Conservation (phyloP, 2,888 invertebrate species). For the Eupithecia inturbata region DNA sequence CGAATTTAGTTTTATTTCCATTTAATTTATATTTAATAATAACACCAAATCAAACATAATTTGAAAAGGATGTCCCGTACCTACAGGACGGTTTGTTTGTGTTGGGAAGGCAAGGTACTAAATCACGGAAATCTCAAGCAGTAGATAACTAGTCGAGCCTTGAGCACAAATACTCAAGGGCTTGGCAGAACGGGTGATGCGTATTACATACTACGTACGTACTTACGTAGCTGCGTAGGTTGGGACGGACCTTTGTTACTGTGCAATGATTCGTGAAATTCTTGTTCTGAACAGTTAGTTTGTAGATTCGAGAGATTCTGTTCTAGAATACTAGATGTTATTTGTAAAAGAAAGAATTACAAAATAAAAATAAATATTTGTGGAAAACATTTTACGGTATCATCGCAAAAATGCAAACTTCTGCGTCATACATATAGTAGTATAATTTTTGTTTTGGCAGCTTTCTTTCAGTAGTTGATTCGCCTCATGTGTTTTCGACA, state of each 20-base stretch:
- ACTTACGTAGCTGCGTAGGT: neutral
- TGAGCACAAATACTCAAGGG: conserved; percentile 1
- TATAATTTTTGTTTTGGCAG: no score
- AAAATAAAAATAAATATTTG: no score
- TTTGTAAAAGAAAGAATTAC: no score
- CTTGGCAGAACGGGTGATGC: neutral
- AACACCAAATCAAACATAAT: no score
- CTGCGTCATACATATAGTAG: no score
- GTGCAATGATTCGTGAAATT: neutral
- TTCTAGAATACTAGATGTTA: neutral
- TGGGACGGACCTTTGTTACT: neutral
- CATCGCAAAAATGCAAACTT: no score
- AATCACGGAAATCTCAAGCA: neutral
- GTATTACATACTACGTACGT: neutral
- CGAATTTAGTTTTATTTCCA: no score
- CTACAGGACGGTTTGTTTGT: no score
- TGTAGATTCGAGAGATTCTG: neutral
- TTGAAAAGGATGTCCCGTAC: no score
- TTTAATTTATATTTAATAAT: no score
- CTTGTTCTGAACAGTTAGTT: neutral
- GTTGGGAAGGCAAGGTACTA: no score
- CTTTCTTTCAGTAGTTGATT: neutral
- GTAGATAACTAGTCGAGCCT: neutral
- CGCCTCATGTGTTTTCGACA: neutral
- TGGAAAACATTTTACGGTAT: no score